Evolutionary conservation across 1,140 invertebrate genomes (phyloP).

Genomic region (Melitaea cinxia): DNA sequence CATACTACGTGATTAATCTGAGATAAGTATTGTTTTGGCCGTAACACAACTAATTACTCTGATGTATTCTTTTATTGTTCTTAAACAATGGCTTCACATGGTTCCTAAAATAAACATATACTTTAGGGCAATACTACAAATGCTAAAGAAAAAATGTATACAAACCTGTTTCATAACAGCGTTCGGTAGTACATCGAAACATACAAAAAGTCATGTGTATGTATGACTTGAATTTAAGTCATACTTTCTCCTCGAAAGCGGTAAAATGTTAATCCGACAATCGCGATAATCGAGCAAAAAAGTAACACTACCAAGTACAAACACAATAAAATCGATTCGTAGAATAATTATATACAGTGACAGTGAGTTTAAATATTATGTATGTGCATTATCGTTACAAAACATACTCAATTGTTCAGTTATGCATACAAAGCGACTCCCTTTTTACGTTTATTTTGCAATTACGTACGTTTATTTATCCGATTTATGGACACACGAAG

Average conservation of each 20-base stretch:
- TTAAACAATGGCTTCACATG: constrained; percentile 38
- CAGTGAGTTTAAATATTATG: no score
- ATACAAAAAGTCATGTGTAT: constrained; percentile 2
- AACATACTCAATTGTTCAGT: no score
- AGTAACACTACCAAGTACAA: not conserved
- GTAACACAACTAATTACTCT: constrained; percentile 42
- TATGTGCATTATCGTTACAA: no score
- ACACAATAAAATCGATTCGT: not conserved
- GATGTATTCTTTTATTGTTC: constrained; percentile 39
- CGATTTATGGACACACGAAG: no score
- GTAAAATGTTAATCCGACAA: constrained; percentile 9
- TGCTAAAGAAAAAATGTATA: no score
- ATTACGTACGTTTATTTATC: no score
- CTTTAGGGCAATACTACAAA: no score
- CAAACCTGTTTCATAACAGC: no score
- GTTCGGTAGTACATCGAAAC: not conserved
- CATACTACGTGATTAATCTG: constrained; percentile 21
- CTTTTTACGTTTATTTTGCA: no score
- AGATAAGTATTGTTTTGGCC: constrained; percentile 43
- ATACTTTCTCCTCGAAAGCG: constrained; percentile 23
- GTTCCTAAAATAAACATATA: not conserved
- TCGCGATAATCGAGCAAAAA: constrained; percentile 8
- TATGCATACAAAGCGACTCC: no score
- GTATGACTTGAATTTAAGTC: constrained; percentile 12
- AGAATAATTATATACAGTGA: not conserved